Base-by-base conservation (phyloP, 1,140 invertebrate genomes). In the Aphaenogaster floridana region DNA sequence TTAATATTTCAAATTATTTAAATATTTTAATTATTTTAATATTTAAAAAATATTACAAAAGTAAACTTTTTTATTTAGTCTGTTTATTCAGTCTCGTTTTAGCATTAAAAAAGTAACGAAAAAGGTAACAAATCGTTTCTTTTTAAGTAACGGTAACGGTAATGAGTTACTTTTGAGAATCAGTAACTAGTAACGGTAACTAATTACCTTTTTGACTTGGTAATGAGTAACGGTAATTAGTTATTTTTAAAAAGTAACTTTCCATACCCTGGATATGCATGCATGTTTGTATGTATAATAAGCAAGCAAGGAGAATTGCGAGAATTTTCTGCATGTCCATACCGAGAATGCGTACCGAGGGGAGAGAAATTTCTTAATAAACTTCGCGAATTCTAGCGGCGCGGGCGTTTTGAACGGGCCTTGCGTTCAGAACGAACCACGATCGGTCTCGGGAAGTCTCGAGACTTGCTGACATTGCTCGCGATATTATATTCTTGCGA, bases 341-440 rank as follows among this genome's bases (percentile, higher is more conserved):
- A 17, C 17, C 57, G 76, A 57, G 80, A 74, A 74, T 74, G 80
- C 80, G 54, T 45, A 69, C 48, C n/a, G 68, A 74, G 54, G 39
- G 36, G 52, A 28, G 68, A 74, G 54, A 74, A 83, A 83, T 83
- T 74, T 66, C 54, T 61, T 83, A 54, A 48, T 74, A 74, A 83
- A 74, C 42, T 59, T 74, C 15, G 21, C 36, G 64, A 81, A 71
- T 81, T 52, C 64, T 21, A 50, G 17, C 59, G 45, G 15, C 59
- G 17, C 21, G 21, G 21, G 21, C 21, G 21, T 21, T 0, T 0
- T 69, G 42, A 57, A 9, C 36, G 64, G 28, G 50, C 21, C 39
- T 42, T 28, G 36, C 52, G 42, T 68, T 81, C 48, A 36, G n/a
- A 80, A 68, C 77, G 77, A 52, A n/a, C 54, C n/a, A 48, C 78